Percentiles rank a stretch among this genome's conserved stretches.
Conservation (phyloP, 1,140 invertebrate genomes). For the Pomacea maculata region DNA sequence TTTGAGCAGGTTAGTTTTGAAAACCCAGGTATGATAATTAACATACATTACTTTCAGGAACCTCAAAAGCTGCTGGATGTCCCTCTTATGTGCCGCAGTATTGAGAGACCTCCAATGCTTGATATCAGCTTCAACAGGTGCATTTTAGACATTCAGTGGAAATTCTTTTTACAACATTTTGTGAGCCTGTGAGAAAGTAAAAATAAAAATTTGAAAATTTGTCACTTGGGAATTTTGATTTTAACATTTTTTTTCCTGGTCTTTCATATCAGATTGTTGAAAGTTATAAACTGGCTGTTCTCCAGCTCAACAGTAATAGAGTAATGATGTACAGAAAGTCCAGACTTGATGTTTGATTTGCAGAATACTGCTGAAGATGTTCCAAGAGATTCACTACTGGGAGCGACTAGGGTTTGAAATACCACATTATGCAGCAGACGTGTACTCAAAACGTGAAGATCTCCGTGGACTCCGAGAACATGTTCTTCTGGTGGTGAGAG, state of each 20-base stretch:
- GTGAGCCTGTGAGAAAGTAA: not conserved
- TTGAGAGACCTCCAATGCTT: conserved; percentile 73
- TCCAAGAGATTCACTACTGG: conserved; percentile 77
- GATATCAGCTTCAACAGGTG: conserved; percentile 84
- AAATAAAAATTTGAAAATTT: not conserved
- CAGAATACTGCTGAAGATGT: conserved; percentile 71
- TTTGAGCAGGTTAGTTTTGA: not conserved
- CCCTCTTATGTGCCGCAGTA: conserved; percentile 76
- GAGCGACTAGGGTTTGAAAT: conserved; percentile 74
- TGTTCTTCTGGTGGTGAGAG: conserved; percentile 77
- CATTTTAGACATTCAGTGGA: not conserved
- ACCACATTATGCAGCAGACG: conserved; percentile 71
- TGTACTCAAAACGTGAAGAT: conserved; percentile 72
- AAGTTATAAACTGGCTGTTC: not conserved
- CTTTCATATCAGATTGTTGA: not conserved
- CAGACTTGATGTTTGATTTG: conserved; percentile 9
- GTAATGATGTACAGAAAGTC: not conserved
- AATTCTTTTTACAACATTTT: not conserved
- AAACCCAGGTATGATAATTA: not conserved
- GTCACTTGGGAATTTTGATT: no score
- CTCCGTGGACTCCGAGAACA: conserved; percentile 77
- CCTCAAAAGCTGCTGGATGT: conserved; percentile 74
- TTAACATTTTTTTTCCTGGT: no score
- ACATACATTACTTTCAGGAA: conserved; percentile 58
- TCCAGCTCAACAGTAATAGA: not conserved